Percentiles rank a stretch among this genome's conserved stretches.
These are phyloP conservation scores for Bilobella aurantiaca DNA, from an alignment of 1,140 invertebrate genomes.

Conservation along the genomic window DNA sequence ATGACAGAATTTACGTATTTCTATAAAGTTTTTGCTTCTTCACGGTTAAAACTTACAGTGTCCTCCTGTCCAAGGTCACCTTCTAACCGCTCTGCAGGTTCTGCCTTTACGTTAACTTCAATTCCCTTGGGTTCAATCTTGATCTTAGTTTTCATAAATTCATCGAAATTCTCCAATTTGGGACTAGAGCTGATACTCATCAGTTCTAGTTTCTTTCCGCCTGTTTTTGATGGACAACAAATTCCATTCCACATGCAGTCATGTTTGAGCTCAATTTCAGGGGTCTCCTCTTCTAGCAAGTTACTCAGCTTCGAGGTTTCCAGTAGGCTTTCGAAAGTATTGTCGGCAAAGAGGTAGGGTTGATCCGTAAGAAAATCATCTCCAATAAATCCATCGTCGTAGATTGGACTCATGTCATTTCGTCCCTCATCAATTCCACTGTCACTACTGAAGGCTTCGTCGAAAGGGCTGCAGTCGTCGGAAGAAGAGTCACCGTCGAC, in stretches of 20 bases:
- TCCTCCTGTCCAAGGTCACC: not conserved
- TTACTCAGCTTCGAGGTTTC: not conserved
- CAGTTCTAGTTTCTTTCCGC: not conserved
- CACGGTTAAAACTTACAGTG: not conserved
- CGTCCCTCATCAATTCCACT: not conserved
- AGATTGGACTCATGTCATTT: not conserved
- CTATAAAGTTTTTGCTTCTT: not conserved
- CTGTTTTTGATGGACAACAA: not conserved
- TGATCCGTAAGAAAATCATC: not conserved
- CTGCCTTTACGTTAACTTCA: not conserved
- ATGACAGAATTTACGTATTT: not conserved
- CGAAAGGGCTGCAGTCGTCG: not conserved
- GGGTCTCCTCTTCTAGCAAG: not conserved
- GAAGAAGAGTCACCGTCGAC: not conserved
- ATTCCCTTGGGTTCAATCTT: not conserved
- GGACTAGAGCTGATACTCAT: not conserved
- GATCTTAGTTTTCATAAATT: not conserved
- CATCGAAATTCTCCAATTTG: not conserved
- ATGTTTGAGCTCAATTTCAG: constrained; percentile 20
- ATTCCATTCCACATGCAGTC: constrained; percentile 33
- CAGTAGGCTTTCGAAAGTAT: not conserved
- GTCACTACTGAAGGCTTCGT: not conserved
- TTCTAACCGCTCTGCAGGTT: not conserved
- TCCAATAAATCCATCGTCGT: constrained; percentile 12
- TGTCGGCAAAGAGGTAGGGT: not conserved